Percentiles rank a stretch among this genome's conserved stretches.
Evolutionary conservation across 1,140 invertebrate genomes (phyloP).

Genomic region (Halyomorpha halys): DNA sequence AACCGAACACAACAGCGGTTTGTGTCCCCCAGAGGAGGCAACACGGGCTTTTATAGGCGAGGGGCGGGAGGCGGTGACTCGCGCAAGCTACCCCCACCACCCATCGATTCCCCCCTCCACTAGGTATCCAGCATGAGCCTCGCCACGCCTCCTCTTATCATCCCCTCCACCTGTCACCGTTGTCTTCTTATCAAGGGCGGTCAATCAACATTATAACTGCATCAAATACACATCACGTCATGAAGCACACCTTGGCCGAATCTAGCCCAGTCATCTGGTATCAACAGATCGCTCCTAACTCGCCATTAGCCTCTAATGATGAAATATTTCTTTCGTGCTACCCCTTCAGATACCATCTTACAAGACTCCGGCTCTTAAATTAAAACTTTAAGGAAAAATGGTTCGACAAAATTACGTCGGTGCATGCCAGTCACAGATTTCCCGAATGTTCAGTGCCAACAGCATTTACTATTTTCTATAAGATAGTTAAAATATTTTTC

Average conservation of each 20-base stretch:
- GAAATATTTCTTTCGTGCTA: conserved; percentile 6
- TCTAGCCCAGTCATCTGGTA: not conserved
- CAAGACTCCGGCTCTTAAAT: not conserved
- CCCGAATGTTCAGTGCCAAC: too few species aligned
- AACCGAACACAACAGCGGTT: conserved; percentile 8
- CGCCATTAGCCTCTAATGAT: conserved; percentile 6
- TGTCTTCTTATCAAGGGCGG: not conserved
- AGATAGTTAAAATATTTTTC: too few species aligned
- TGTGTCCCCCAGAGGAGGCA: conserved; percentile 12
- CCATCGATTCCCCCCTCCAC: conserved; percentile 10
- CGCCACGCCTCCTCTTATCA: not conserved
- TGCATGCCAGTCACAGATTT: too few species aligned
- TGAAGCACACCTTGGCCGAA: not conserved
- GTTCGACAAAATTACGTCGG: too few species aligned
- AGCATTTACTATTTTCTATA: too few species aligned
- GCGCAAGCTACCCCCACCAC: conserved; percentile 25
- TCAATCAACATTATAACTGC: conserved; percentile 15
- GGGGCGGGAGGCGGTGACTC: conserved; percentile 25
- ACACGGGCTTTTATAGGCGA: conserved; percentile 26
- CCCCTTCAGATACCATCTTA: not conserved
- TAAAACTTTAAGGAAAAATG: too few species aligned
- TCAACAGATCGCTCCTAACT: conserved; percentile 1
- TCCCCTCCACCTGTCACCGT: not conserved
- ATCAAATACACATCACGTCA: conserved; percentile 17
- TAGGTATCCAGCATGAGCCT: too few species aligned